Conservation (phyloP, 2,888 invertebrate species). For the Torymus texanus region DNA sequence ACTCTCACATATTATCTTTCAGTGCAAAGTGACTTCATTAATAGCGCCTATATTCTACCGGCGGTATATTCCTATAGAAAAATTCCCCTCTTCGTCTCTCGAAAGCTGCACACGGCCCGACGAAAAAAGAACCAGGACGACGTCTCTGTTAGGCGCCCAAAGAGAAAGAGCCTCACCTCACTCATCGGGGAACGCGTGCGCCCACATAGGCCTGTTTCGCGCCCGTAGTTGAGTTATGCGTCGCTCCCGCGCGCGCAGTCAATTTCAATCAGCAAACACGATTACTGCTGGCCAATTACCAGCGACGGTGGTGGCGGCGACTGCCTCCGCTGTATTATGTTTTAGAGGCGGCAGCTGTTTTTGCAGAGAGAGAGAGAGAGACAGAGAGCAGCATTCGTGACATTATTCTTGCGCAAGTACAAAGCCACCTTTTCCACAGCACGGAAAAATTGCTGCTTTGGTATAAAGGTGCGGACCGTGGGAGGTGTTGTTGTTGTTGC, state of each 20-base stretch:
- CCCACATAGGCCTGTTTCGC: neutral
- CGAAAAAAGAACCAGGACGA: no score
- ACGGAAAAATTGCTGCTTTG: neutral
- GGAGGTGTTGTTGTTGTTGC: neutral
- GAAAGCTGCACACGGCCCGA: no score
- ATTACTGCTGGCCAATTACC: conserved; percentile 68
- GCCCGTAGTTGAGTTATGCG: no score
- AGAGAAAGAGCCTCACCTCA: no score
- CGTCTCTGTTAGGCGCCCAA: no score
- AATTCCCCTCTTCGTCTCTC: no score
- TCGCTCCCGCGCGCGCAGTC: neutral
- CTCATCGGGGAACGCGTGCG: no score
- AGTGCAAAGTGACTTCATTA: no score
- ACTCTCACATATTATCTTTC: no score
- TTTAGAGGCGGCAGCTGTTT: conserved; percentile 53
- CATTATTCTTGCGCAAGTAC: conserved; percentile 21
- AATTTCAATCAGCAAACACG: conserved; percentile 71
- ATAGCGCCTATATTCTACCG: no score
- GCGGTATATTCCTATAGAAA: no score
- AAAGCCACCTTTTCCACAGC: conserved; percentile 6
- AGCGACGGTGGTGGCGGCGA: conserved; percentile 4
- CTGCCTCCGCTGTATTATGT: conserved; percentile 44
- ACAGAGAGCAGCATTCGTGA: conserved; percentile 13
- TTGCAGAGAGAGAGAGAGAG: neutral
- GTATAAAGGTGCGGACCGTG: neutral